Percentiles rank a stretch among this genome's conserved stretches.
phyloP scores from a whole-genome alignment of 2,888 invertebrate genomes.

The Thysanoteuthis rhombus region DNA sequence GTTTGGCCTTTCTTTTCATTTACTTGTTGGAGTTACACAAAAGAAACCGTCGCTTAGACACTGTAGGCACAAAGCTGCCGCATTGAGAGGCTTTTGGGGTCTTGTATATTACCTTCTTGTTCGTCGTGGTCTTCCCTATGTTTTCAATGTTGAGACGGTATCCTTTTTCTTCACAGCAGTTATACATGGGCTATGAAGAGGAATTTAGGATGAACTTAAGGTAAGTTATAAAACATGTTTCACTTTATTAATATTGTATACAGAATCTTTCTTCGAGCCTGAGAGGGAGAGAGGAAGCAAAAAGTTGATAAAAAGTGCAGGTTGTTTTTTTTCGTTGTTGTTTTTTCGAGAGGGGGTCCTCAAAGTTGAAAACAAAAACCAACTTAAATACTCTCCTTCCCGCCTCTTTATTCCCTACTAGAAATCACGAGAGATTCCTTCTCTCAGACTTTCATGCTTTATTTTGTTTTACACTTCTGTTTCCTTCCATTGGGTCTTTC shows the following conservation, averaged over 20 bases:
- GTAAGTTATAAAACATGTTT: background rate
- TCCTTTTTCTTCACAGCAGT: constrained; percentile 17
- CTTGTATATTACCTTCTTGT: background rate
- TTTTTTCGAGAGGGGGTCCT: background rate
- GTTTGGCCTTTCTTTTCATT: background rate
- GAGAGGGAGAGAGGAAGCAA: background rate
- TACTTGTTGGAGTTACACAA: background rate
- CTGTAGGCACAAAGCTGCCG: background rate
- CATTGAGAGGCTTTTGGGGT: background rate
- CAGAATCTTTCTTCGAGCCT: background rate
- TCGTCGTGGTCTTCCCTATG: background rate
- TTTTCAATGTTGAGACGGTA: constrained; percentile 13
- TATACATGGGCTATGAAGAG: constrained; percentile 24
- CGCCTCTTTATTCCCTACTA: background rate
- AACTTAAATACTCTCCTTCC: background rate
- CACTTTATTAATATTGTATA: background rate
- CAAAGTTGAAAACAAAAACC: background rate
- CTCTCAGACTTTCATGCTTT: background rate
- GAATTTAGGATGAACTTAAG: constrained; percentile 25
- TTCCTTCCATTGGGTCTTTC: background rate
- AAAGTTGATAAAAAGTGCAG: background rate
- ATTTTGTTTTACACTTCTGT: too few relatives aligned
- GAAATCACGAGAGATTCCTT: background rate
- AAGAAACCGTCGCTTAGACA: background rate
- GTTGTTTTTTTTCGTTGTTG: background rate